Evolutionary conservation across 2,797 vertebrate species (phyloP).

Genomic region (Fundulus diaphanus): DNA sequence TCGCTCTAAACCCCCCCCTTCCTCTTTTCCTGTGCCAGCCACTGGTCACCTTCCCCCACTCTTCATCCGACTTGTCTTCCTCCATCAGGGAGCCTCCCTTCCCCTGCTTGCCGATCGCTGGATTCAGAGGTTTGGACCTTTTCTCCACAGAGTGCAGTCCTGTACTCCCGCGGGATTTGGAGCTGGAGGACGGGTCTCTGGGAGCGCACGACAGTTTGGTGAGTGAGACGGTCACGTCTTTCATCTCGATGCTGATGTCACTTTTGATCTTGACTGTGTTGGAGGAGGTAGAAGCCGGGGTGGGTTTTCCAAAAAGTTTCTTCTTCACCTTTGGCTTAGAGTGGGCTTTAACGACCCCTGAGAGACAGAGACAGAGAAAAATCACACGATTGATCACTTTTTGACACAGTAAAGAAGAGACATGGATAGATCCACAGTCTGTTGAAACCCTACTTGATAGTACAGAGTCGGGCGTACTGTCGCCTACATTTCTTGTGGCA

Average conservation of each 20-base stretch:
- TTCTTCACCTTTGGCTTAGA: neutral
- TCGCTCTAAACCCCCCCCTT: conserved; percentile 7
- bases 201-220: conserved; percentile 28
- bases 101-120: neutral
- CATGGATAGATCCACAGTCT: too few relatives aligned
- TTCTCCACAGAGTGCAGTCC: neutral
- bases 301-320: conserved; percentile 5
- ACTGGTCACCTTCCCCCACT: conserved; percentile 2
- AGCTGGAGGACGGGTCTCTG: neutral
- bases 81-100: neutral
- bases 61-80: rapidly evolving
- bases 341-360: conserved; percentile 13
- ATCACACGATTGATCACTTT: too few relatives aligned
- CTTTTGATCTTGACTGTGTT: neutral
- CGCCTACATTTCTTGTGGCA: too few relatives aligned
- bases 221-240: conserved; percentile 8
- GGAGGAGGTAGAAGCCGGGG: neutral
- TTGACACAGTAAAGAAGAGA: too few relatives aligned
- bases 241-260: neutral
- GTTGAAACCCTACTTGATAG: too few relatives aligned
- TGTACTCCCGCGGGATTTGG: neutral
- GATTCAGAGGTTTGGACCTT: rapidly evolving
- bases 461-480: too few relatives aligned
- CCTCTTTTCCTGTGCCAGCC: conserved; percentile 4
- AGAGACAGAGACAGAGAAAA: neutral